phyloP scores from a whole-genome alignment of 2,888 invertebrate genomes.

The Ischnura elegans region DNA sequence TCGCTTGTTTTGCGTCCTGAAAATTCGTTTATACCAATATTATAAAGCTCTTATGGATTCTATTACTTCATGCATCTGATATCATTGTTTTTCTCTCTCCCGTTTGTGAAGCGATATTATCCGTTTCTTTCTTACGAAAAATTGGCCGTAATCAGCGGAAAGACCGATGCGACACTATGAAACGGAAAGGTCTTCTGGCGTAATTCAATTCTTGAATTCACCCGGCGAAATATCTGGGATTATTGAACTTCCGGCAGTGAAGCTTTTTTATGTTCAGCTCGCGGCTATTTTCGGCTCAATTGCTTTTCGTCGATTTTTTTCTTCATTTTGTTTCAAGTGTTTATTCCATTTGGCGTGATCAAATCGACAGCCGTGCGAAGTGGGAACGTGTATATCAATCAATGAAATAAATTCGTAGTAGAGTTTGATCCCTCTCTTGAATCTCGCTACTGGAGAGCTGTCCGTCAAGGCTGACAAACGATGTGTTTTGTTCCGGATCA shows the following conservation, averaged over 20 bases:
- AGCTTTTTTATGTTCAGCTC: not conserved
- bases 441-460: slow-evolving; percentile 32
- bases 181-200: not conserved
- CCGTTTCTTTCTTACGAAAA: not conserved
- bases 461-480: slow-evolving; percentile 49
- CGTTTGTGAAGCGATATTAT: not conserved
- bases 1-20: too few species aligned
- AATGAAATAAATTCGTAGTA: not conserved
- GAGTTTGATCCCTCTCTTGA: not conserved
- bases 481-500: not conserved
- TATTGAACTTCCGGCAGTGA: not conserved
- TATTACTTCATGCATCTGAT: not conserved
- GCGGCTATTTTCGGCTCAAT: not conserved
- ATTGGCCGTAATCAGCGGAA: not conserved
- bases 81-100: not conserved
- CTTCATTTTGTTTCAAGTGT: not conserved
- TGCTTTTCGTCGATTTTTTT: not conserved
- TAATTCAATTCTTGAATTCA: not conserved
- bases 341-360: not conserved
- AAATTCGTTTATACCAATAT: too few species aligned
- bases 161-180: not conserved
- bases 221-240: not conserved
- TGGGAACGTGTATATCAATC: not conserved
- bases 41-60: too few species aligned
- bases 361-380: not conserved